phyloP scores from a whole-genome alignment of 1,140 invertebrate genomes.

The Neotoxoptera formosana region DNA sequence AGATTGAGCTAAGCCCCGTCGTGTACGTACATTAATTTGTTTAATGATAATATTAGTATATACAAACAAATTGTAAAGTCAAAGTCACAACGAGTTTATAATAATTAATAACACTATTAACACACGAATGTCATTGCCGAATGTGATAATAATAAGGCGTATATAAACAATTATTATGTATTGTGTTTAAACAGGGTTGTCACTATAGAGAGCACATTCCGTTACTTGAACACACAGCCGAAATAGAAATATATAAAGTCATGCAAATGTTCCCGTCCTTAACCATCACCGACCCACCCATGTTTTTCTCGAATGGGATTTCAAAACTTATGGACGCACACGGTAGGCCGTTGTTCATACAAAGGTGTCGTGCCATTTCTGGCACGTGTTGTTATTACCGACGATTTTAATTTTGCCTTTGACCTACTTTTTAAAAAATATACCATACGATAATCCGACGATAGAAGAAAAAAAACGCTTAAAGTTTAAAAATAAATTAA shows the following conservation, averaged over 20 bases:
- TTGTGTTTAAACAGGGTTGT: slow-evolving; percentile 65
- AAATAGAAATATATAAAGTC: slow-evolving; percentile 25
- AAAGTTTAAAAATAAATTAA: too few species aligned
- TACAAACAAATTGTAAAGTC: background rate
- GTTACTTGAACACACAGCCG: slow-evolving; percentile 63
- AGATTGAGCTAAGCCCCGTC: background rate
- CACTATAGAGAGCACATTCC: slow-evolving; percentile 72
- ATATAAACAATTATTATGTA: background rate
- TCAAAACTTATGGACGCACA: slow-evolving; percentile 19
- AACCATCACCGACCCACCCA: slow-evolving; percentile 39
- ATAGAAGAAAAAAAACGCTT: too few species aligned
- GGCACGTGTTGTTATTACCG: background rate
- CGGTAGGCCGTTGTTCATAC: background rate
- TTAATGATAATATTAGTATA: background rate
- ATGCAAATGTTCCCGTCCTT: slow-evolving; percentile 39
- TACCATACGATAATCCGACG: background rate
- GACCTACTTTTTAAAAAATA: background rate
- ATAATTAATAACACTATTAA: background rate
- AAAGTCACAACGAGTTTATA: background rate
- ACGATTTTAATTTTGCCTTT: background rate
- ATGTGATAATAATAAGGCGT: background rate
- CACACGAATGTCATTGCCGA: background rate
- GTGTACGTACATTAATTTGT: background rate
- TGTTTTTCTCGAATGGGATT: slow-evolving; percentile 21
- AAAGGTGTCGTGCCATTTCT: background rate